Percentiles rank a stretch among this genome's conserved stretches.
phyloP scores from a whole-genome alignment of 2,888 invertebrate genomes.

The Nemotelus pantherinus region DNA sequence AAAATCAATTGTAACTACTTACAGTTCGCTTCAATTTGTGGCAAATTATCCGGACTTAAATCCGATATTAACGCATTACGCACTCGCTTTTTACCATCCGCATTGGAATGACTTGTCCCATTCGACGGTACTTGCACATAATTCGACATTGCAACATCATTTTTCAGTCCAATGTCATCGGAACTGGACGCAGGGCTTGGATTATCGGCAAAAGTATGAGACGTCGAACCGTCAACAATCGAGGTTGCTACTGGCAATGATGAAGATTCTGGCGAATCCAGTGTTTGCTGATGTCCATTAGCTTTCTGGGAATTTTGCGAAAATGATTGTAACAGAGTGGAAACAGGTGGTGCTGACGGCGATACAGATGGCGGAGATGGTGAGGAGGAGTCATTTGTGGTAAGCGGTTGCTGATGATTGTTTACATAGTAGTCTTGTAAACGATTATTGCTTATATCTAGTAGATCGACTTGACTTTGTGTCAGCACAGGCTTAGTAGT shows the following conservation, averaged over 20 bases:
- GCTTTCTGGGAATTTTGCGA: background rate
- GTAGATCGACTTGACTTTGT: slow-evolving; percentile 51
- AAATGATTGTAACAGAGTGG: background rate
- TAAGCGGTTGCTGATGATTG: slow-evolving; percentile 7
- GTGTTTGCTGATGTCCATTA: background rate
- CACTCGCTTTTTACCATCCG: slow-evolving; percentile 53
- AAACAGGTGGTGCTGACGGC: slow-evolving; percentile 13
- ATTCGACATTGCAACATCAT: slow-evolving; percentile 60
- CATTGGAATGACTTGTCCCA: slow-evolving; percentile 42
- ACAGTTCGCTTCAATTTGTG: slow-evolving; percentile 55
- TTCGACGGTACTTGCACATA: slow-evolving; percentile 39
- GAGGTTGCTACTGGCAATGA: background rate
- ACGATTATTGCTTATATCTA: slow-evolving; percentile 49
- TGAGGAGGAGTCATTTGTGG: slow-evolving; percentile 9
- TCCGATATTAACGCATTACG: slow-evolving; percentile 78
- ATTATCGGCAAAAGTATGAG: background rate
- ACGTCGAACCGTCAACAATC: background rate
- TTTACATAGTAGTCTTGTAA: slow-evolving; percentile 44
- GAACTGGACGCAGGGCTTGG: slow-evolving; percentile 52
- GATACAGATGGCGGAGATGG: slow-evolving; percentile 11
- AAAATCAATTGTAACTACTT: slow-evolving; percentile 52
- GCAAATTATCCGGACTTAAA: slow-evolving; percentile 70
- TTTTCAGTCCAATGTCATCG: slow-evolving; percentile 58
- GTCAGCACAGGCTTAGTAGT: slow-evolving; percentile 59
- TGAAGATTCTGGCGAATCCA: background rate